Conservation (phyloP, 1,140 invertebrate species). For the Patella vulgata region DNA sequence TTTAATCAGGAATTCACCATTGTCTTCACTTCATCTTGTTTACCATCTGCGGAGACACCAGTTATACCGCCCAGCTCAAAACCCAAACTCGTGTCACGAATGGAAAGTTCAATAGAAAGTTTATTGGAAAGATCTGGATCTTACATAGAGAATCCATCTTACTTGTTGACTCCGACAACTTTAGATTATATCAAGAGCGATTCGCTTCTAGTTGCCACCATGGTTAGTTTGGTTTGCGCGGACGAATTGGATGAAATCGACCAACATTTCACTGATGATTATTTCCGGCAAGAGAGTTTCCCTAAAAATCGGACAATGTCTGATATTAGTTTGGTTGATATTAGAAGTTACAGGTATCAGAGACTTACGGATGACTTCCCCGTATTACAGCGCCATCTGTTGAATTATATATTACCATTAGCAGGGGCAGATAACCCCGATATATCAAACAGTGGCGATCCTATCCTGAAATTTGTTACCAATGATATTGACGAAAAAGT, state of each 20-base stretch:
- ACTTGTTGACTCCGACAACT: slow-evolving; percentile 48
- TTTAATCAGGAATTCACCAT: slow-evolving; percentile 36
- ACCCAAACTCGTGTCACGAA: background rate
- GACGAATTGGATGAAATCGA: slow-evolving; percentile 59
- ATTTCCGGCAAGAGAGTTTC: slow-evolving; percentile 37
- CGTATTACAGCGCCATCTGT: slow-evolving; percentile 51
- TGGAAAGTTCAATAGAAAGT: background rate
- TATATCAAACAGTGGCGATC: slow-evolving; percentile 50
- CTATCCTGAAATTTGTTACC: slow-evolving; percentile 59
- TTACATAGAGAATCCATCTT: background rate
- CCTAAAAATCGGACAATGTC: slow-evolving; percentile 39
- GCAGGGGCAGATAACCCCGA: slow-evolving; percentile 53
- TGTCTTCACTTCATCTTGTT: slow-evolving; percentile 34
- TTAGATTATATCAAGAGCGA: slow-evolving; percentile 60
- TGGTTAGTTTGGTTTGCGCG: slow-evolving; percentile 59
- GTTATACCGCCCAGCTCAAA: too few species aligned
- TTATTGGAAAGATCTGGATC: too few species aligned
- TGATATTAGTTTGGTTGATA: slow-evolving; percentile 59
- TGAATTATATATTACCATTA: slow-evolving; percentile 56
- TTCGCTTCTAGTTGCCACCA: slow-evolving; percentile 55
- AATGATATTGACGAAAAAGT: slow-evolving; percentile 48
- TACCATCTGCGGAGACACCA: too few species aligned
- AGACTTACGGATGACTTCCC: slow-evolving; percentile 55
- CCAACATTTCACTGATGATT: slow-evolving; percentile 45
- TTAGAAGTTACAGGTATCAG: slow-evolving; percentile 60